Evolutionary conservation across 2,888 invertebrate genomes (phyloP).

Genomic region (Brachynemurus nebulosus): DNA sequence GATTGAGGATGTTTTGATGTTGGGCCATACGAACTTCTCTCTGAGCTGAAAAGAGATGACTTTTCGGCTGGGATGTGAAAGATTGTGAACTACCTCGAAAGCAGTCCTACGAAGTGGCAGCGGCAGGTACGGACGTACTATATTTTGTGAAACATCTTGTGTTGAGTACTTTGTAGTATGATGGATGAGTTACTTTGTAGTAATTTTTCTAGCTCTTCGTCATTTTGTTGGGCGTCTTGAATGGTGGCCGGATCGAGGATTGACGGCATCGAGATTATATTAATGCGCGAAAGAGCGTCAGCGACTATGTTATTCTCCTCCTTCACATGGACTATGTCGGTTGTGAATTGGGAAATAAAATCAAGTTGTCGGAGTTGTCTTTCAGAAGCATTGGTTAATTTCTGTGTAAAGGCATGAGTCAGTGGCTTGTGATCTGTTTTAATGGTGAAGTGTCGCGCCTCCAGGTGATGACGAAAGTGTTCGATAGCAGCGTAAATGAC

Average conservation of each 20-base stretch:
- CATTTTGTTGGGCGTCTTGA: not conserved
- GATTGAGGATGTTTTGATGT: constrained; percentile 6
- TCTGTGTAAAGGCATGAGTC: constrained; percentile 23
- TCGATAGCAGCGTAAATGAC: too few relatives aligned
- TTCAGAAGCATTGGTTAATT: constrained; percentile 21
- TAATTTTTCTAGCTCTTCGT: not conserved
- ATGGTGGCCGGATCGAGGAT: too few relatives aligned
- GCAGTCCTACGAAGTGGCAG: not conserved
- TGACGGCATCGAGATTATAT: not conserved
- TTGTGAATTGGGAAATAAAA: constrained; percentile 26
- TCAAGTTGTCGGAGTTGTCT: constrained; percentile 25
- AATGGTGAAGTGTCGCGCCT: constrained; percentile 23
- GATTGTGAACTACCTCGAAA: constrained; percentile 3
- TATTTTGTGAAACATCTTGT: not conserved
- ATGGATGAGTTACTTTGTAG: too few relatives aligned
- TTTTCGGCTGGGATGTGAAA: constrained; percentile 1
- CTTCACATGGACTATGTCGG: constrained; percentile 23
- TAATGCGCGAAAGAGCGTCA: constrained; percentile 22
- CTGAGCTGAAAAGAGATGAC: not conserved
- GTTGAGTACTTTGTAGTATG: not conserved
- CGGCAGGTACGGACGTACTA: constrained; percentile 3
- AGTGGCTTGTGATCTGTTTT: constrained; percentile 27
- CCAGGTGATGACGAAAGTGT: too few relatives aligned
- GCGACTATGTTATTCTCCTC: constrained; percentile 22
- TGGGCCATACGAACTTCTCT: not conserved